These are phyloP conservation scores for Acromyrmex charruanus DNA, from an alignment of 1,140 invertebrate species.

Conservation along the genomic window DNA sequence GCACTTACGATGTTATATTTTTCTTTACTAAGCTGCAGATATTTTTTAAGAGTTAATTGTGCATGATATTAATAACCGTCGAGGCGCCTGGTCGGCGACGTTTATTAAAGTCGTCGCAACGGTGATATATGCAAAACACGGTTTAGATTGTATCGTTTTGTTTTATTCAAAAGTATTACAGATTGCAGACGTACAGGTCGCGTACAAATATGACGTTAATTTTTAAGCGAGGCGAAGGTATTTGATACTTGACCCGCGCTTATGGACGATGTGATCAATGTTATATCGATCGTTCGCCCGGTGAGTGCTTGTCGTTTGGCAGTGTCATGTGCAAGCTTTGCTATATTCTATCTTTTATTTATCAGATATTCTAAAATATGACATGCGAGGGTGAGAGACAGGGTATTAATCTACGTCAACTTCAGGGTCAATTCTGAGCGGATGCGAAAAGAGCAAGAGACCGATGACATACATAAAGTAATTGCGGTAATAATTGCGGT, in stretches of 20 bases:
- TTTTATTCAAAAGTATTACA: conserved; percentile 25
- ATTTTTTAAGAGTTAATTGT: neutral
- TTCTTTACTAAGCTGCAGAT: neutral
- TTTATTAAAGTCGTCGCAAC: neutral
- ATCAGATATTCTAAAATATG: conserved; percentile 40
- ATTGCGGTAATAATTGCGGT: neutral
- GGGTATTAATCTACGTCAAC: conserved; percentile 55
- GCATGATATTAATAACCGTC: conserved; percentile 26
- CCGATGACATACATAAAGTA: neutral
- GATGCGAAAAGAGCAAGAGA: neutral
- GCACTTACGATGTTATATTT: neutral
- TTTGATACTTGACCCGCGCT: conserved; percentile 31
- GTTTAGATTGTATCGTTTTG: conserved; percentile 9
- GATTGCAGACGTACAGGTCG: neutral
- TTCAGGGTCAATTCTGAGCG: conserved; percentile 14
- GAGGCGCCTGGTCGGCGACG: no score
- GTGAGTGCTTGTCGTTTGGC: conserved; percentile 15
- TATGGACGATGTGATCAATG: conserved; percentile 28
- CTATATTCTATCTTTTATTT: conserved; percentile 2
- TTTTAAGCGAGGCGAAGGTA: conserved; percentile 16
- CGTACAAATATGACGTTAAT: conserved; percentile 13
- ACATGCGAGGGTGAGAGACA: neutral
- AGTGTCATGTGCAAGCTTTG: conserved; percentile 22
- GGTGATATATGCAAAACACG: neutral
- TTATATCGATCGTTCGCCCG: conserved; percentile 32